Evolutionary conservation across 2,888 invertebrate genomes (phyloP).

Genomic region (Ectemnius cavifrons): DNA sequence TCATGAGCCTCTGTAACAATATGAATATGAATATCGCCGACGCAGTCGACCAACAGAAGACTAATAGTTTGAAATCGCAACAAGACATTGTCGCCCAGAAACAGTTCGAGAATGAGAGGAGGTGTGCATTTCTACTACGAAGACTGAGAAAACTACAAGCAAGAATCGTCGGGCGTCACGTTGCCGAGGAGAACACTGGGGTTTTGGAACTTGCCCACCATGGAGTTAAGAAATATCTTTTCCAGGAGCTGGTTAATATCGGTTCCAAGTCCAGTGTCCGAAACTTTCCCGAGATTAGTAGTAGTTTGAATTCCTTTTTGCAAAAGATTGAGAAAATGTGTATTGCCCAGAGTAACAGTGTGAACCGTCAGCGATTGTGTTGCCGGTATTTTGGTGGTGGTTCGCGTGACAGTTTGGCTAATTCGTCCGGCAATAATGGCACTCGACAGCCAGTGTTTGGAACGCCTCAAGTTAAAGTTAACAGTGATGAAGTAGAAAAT

Average conservation of each 20-base stretch:
- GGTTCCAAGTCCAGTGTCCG: constrained; percentile 65
- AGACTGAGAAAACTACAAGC: constrained; percentile 88
- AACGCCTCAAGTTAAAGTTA: constrained; percentile 70
- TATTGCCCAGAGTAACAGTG: constrained; percentile 73
- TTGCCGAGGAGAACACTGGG: constrained; percentile 88
- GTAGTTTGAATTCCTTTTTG: constrained; percentile 70
- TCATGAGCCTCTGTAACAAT: constrained; percentile 72
- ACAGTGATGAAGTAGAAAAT: constrained; percentile 82
- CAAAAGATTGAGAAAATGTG: constrained; percentile 75
- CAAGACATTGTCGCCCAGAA: constrained; percentile 73
- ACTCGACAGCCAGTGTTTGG: constrained; percentile 72
- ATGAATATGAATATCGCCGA: constrained; percentile 67
- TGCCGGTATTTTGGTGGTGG: constrained; percentile 81
- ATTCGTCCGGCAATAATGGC: constrained; percentile 49
- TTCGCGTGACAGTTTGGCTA: constrained; percentile 72
- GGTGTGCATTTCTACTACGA: constrained; percentile 86
- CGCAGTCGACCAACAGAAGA: constrained; percentile 56
- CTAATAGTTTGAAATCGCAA: constrained; percentile 60
- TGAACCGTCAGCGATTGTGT: constrained; percentile 69
- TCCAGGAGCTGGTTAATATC: constrained; percentile 72
- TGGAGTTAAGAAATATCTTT: constrained; percentile 76
- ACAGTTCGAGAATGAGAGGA: constrained; percentile 84
- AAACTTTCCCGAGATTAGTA: constrained; percentile 72
- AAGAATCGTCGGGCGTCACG: constrained; percentile 86
- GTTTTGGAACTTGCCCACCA: constrained; percentile 87